Base-by-base conservation (phyloP, 2,113 vertebrate species). In the Phalacrocorax carbo region DNA sequence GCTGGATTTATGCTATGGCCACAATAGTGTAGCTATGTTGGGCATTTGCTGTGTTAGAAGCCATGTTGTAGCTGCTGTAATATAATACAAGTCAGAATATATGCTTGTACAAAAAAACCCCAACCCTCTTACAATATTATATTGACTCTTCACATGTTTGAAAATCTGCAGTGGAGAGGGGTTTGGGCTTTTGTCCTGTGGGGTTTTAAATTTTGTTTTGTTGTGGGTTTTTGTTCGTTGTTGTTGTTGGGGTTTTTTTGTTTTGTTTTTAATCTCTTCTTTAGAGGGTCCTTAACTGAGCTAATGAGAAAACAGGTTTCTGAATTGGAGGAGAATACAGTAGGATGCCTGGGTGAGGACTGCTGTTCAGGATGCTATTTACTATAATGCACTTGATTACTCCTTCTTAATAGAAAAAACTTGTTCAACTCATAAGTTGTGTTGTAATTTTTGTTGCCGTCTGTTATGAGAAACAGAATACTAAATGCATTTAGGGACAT, bases 21-120 rank as follows among this genome's bases (percentile, higher is more conserved):
- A 1, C 22, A 32, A 0, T 15, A 48, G 32, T 1, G 2, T 7
- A 21, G 7, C 17, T 51, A 0, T 11, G 6, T 58, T 71, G 29
- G 9, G 5, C 60, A 15, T 54, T 86, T 81, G 18, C 42, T 54
- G 9, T 36, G 16, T 40, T 76, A 54, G 23, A 62, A 68, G 20
- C 46, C 49, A 2, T 48, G 16, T 20, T 60, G 26, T 22, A 46
- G 40, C 13, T 72, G 15, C 61, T 62, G 4, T n/a, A 16, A 11
- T 48, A 62, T 16, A 46, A 2, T 46, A 10, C 4, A n/a, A 54
- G 17, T 46, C 22, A 46, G 54, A 70, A 54, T 13, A 34, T 3
- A 3, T 44, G 18, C 82, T 80, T 83, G 18, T 72, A 26, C 11
- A 23, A 40, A 36, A 52, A 36, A 18, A 9, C 7, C 25, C 26